phyloP scores from a whole-genome alignment of 2,797 vertebrate genomes.

The Acanthurus leucopareius region DNA sequence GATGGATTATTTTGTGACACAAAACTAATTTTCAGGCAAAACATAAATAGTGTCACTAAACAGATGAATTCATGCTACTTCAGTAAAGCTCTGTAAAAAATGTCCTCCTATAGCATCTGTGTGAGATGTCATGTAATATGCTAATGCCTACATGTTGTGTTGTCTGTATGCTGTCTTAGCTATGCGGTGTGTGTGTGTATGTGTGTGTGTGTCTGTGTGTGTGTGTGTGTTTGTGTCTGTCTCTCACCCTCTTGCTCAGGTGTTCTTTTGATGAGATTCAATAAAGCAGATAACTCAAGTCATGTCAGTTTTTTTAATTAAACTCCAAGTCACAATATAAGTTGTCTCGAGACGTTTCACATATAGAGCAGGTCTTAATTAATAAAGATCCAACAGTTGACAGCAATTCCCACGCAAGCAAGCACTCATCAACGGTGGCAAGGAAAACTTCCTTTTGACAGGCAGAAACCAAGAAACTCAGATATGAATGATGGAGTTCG shows the following conservation, averaged over 20 bases:
- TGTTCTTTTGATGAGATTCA: conserved; percentile 41
- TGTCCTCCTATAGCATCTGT: conserved; percentile 15
- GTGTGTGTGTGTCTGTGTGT: conserved; percentile 15
- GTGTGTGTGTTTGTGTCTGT: conserved; percentile 14
- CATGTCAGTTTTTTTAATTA: no score
- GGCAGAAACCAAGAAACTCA: no score
- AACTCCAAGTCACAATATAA: no score
- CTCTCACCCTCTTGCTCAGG: conserved; percentile 33
- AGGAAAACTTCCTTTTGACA: no score
- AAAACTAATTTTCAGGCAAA: conserved; percentile 43
- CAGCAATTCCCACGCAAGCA: no score
- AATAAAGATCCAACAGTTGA: no score
- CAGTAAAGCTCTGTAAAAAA: conserved; percentile 5
- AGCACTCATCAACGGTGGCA: no score
- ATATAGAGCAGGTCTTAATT: no score
- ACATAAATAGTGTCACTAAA: conserved; percentile 31
- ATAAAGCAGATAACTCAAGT: conserved; percentile 24
- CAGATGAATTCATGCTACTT: conserved; percentile 24
- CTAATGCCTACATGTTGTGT: conserved; percentile 13
- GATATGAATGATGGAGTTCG: no score
- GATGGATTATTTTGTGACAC: conserved; percentile 44
- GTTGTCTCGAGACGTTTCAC: no score
- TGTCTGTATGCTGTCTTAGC: no score
- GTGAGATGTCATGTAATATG: conserved; percentile 31
- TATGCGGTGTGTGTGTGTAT: not conserved